Conservation (phyloP, 2,888 invertebrate species). For the Agrilus biguttatus region DNA sequence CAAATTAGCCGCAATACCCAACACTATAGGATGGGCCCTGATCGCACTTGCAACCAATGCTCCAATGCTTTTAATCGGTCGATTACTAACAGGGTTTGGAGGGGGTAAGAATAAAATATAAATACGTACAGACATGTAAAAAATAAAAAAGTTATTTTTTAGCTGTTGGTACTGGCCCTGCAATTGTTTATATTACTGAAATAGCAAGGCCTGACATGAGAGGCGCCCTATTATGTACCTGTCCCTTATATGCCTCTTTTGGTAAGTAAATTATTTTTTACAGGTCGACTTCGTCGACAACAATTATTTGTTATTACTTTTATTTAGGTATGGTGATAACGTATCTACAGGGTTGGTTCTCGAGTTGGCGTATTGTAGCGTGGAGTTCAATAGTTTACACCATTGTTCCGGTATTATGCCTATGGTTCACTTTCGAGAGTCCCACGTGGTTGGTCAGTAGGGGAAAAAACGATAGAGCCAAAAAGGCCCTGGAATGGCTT, state of each 20-base stretch:
- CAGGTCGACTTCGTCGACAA: neutral
- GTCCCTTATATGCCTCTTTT: conserved; percentile 42
- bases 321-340: conserved; percentile 40
- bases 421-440: conserved; percentile 41
- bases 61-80: conserved; percentile 35
- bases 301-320: conserved; percentile 6
- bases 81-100: conserved; percentile 39
- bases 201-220: conserved; percentile 42
- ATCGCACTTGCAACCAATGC: conserved; percentile 38
- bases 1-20: conserved; percentile 40
- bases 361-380: conserved; percentile 40
- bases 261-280: conserved; percentile 24
- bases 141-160: conserved; percentile 6
- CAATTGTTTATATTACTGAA: conserved; percentile 47
- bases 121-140: neutral
- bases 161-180: conserved; percentile 44
- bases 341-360: conserved; percentile 38
- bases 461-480: conserved; percentile 38
- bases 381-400: conserved; percentile 39
- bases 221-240: conserved; percentile 43
- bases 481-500: conserved; percentile 35
- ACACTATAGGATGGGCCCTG: conserved; percentile 38
- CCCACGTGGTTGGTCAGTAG: conserved; percentile 44
- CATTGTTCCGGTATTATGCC: conserved; percentile 34
- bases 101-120: conserved; percentile 25